These are phyloP conservation scores for Tupaia chinensis DNA, from an alignment of 2,113 vertebrate genomes.

Conservation along the genomic window DNA sequence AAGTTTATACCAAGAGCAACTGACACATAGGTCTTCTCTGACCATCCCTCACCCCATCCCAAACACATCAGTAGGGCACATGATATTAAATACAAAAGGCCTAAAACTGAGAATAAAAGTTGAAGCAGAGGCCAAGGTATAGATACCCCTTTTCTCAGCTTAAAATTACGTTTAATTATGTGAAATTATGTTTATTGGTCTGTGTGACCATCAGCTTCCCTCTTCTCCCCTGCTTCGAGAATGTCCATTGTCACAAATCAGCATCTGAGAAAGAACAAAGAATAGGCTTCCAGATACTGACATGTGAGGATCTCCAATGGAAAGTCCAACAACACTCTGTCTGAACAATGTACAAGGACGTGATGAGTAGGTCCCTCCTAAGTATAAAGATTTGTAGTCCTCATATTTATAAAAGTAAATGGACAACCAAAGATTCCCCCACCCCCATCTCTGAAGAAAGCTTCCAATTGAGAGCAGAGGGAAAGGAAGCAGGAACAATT, in stretches of 20 bases:
- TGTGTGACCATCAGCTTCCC: background rate
- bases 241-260: background rate
- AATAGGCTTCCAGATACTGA: background rate
- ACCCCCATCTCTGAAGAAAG: background rate
- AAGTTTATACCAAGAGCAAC: background rate
- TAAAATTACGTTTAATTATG: background rate
- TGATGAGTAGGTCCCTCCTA: background rate
- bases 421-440: background rate
- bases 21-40: background rate
- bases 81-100: background rate
- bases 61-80: background rate
- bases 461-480: background rate
- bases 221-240: background rate
- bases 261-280: background rate
- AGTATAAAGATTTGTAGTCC: background rate
- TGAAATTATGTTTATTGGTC: background rate
- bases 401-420: background rate
- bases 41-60: background rate
- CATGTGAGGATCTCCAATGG: background rate
- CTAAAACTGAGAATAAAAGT: background rate
- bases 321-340: background rate
- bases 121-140: background rate
- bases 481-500: background rate
- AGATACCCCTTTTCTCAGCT: too few relatives aligned
- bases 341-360: background rate